Evolutionary conservation across 2,113 vertebrate species (phyloP).

Genomic region (Hipposideros armiger): DNA sequence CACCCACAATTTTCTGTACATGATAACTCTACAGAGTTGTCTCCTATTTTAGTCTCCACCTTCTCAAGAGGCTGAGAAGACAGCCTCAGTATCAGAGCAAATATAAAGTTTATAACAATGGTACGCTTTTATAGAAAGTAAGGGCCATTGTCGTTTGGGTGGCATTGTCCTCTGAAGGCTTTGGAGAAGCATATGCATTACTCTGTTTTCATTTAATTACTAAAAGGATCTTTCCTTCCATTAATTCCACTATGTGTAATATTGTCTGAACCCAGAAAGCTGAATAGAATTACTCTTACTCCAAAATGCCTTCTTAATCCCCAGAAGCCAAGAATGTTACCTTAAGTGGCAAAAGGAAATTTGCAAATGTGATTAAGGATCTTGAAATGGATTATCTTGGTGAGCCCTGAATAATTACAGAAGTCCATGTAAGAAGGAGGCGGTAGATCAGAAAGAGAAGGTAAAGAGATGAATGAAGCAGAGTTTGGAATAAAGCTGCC

Average conservation of each 20-base stretch:
- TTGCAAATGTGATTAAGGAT: background rate
- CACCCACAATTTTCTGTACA: background rate
- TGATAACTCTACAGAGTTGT: background rate
- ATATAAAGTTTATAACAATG: background rate
- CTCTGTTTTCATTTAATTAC: background rate
- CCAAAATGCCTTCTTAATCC: background rate
- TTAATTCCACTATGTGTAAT: background rate
- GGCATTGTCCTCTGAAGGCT: background rate
- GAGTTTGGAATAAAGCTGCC: background rate
- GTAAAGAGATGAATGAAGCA: rapidly evolving
- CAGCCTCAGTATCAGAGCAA: background rate
- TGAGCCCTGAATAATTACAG: rapidly evolving
- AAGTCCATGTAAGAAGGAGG: background rate
- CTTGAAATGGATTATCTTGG: background rate
- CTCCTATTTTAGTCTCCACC: background rate
- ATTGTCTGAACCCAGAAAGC: background rate
- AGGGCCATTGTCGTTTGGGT: background rate
- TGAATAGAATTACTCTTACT: background rate
- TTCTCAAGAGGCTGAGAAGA: background rate
- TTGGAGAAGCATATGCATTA: background rate
- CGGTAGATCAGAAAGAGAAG: background rate
- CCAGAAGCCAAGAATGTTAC: background rate
- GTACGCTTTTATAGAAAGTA: background rate
- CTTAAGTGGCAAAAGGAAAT: background rate
- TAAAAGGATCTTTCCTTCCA: background rate